These are phyloP conservation scores for Patella depressa DNA, from an alignment of 2,888 invertebrate species.

Conservation along the genomic window DNA sequence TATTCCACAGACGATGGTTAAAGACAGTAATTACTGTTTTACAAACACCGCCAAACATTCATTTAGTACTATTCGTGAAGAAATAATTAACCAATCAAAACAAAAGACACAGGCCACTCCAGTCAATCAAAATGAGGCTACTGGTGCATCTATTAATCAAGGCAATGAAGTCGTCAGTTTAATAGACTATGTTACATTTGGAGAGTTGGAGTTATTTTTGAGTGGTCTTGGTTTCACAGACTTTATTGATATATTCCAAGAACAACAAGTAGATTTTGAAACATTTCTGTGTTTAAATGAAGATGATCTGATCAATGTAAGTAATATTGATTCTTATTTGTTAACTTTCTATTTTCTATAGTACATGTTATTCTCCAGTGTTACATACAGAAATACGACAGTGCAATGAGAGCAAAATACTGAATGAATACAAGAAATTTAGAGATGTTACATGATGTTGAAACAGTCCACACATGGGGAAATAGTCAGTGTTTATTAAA, in stretches of 20 bases:
- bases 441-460: too few species aligned
- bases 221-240: conserved; percentile 67
- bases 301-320: conserved; percentile 69
- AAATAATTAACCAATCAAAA: neutral
- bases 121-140: neutral
- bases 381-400: too few species aligned
- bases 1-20: neutral
- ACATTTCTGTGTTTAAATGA: conserved; percentile 69
- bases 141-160: neutral
- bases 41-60: neutral
- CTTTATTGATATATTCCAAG: conserved; percentile 64
- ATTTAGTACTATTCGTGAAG: neutral
- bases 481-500: too few species aligned
- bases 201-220: conserved; percentile 72
- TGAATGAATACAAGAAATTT: too few species aligned
- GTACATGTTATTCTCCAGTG: too few species aligned
- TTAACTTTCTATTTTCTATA: too few species aligned
- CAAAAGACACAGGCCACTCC: neutral
- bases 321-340: neutral
- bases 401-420: too few species aligned
- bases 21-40: neutral
- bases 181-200: conserved; percentile 41
- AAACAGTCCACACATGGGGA: too few species aligned
- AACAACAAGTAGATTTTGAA: conserved; percentile 67
- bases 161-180: neutral